Base-by-base conservation (phyloP, 2,888 invertebrate species). In the Athrips mouffetella region DNA sequence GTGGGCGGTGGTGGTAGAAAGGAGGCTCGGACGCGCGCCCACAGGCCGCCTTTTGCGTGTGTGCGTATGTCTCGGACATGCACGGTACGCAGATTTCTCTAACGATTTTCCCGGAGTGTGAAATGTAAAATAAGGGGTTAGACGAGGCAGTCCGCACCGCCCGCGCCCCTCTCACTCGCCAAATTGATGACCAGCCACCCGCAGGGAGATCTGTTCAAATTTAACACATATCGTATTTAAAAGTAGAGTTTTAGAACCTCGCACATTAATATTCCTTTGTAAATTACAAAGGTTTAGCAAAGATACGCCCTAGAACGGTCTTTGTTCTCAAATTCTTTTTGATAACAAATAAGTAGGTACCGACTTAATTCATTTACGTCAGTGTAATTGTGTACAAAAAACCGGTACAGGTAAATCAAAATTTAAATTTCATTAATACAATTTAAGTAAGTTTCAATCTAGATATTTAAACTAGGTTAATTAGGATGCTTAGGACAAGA, bases 81-180 rank as follows among this genome's bases (percentile, higher is more conserved):
- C 84, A 84, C 80, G 85, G 72, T 84, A 87, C 84, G 87, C 87
- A 87, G 87, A 88, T 88, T 88, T 88, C 87, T 84, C 86, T 87
- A 87, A 88, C 87, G 87, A 87, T 87, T 88, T 88, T 88, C 87
- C 86, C 85, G 79, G 85, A 88, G 87, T 88, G 87, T 88, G 87
- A 88, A 88, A 88, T 88, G 87, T 87, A 88, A 88, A 88, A 87
- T 87, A 85, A 87, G 86, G 87, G 87, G 87, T 89, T 86, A 88
- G 81, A 77, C 77, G 80, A 78, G 79, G 76, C 81, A 73, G 70
- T 72, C 59, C 63, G 68, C 68, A 58, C 61, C 65, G 67, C 70
- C 70, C 68, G 50, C 67, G 59, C 67, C 71, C 70, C 67, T 49
- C 68, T 59, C 66, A 51, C 74, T 72, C 73, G 77, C 83, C 78